Evolutionary conservation across 53 echinoderm and acorn worm species (phyloP), one percentile per base, ranked within the genome.

Genomic region (Holothuria scabra): DNA sequence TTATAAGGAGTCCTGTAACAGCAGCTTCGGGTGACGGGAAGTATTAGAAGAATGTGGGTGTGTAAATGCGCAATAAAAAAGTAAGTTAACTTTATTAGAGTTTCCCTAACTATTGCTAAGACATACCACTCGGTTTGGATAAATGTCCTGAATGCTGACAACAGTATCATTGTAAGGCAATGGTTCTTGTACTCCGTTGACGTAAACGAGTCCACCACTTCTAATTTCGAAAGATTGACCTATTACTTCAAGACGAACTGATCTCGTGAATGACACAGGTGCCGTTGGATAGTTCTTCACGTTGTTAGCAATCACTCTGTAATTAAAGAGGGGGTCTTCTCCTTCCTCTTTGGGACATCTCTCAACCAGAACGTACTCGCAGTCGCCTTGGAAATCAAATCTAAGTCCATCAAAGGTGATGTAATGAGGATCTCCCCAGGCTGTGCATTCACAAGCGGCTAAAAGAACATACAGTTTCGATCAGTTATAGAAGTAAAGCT

Each of bases 351-450:
- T 35, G 13, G 67, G 30, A 67, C 67, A 67, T 13, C 34, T 67
- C 34, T 67, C 67, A 20, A 67, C 34, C 67, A 67, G 33, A 35
- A 67, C 14, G 34, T 67, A 67, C 12, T 67, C 67, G 30, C 67
- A 67, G 6, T 67, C 67, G 3, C 67, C 67, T 67, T 67, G 34
- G 34, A 67, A 67, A 35, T 67, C 67, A 5, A 32, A 67, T 8
- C 9, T 32, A 12, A 18, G 12, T 32, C 34, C 67, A 13, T 67
- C 67, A 30, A 67, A 67, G 11, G 67, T 67, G 34, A 67, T 20
- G 30, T 67, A 67, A 35, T 67, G 67, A 67, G 67, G 34, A 35
- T 67, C 67, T 32, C 67, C 67, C 67, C 67, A 67, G 11, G 0
- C 67, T 20, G 30, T 29, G 30, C 67, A 67, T 20, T 67, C 67